Evolutionary conservation across 2,888 invertebrate genomes (phyloP), one percentile per base, ranked within the genome.

Genomic region (Malacosoma neustria): DNA sequence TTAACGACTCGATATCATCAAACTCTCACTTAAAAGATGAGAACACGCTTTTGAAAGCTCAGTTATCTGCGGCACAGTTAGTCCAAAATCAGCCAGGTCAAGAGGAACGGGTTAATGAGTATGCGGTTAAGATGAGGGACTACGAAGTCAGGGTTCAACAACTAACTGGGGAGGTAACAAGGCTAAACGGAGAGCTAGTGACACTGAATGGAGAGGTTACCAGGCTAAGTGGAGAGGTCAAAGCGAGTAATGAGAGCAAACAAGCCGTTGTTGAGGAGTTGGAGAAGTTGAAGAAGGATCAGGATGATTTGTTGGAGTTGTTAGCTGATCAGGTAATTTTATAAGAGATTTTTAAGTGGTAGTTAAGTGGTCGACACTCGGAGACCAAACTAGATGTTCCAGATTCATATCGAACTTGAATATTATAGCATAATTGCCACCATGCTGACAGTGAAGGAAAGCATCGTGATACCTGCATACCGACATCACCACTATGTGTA

Each of bases 261-360:
- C 48, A 35, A 22, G 43, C 29, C 1, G 45, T 59, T 1, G 46
- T 39, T 0, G 69, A 66, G 0, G 91, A 93, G 48, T 61, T 93
- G 48, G 89, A 89, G 30, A 87, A 88, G 47, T 61, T 96, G 43
- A 90, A 89, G 61, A 94, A 92, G 61, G 98, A 99, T 61, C 98
- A 98, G 70, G 98, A 99, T 52, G 97, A 98, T 74, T 76, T 99
- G 44, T 74, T 99, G 38, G 93, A 95, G 59, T 76, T 99, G 40
- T 82, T 99, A 30, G 92, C 95, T 0, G 96, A 98, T 69, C 97
- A 98, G 87, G 98, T 85, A 34, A n/a, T n/a, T n/a, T n/a, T n/a
- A n/a, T n/a, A n/a, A n/a, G n/a, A n/a, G n/a, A n/a, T n/a, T n/a
- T n/a, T n/a, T n/a, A n/a, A n/a, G n/a, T n/a, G n/a, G n/a, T n/a